Conservation (phyloP, 2,113 vertebrate genomes). For the Oncorhynchus gorbuscha region DNA sequence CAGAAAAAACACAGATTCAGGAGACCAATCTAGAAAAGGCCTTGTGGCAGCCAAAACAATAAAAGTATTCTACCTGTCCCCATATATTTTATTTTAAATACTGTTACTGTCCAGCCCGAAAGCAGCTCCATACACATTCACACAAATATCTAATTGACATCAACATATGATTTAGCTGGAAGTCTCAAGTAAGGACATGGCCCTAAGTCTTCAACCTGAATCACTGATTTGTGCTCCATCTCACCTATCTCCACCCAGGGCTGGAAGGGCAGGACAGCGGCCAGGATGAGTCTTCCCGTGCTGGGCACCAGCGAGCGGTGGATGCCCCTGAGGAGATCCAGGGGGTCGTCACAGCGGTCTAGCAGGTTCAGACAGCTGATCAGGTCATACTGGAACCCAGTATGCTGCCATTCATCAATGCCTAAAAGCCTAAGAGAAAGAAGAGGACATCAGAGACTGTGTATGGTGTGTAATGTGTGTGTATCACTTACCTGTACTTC, state of each 20-base stretch:
- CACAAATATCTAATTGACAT: no score
- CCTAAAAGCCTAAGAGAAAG: conserved; percentile 79
- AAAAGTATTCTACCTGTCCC: no score
- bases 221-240: conserved; percentile 40
- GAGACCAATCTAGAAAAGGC: no score
- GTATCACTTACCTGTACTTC: conserved; percentile 76
- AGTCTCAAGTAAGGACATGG: no score
- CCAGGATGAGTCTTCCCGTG: conserved; percentile 87
- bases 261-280: conserved; percentile 91
- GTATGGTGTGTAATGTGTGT: conserved; percentile 1
- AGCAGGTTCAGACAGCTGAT: conserved; percentile 98
- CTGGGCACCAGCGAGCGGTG: conserved; percentile 83
- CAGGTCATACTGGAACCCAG: conserved; percentile 89
- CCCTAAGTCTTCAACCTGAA: no score
- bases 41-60: no score
- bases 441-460: neutral
- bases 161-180: no score
- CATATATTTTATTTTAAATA: no score
- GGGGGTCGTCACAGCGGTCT: conserved; percentile 91
- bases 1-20: neutral
- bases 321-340: conserved; percentile 87
- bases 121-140: no score
- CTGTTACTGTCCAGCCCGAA: no score
- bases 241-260: conserved; percentile 94
- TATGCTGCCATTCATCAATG: conserved; percentile 91